These are phyloP conservation scores for Gonioctena quinquepunctata DNA, from an alignment of 1,140 invertebrate genomes.

Conservation along the genomic window DNA sequence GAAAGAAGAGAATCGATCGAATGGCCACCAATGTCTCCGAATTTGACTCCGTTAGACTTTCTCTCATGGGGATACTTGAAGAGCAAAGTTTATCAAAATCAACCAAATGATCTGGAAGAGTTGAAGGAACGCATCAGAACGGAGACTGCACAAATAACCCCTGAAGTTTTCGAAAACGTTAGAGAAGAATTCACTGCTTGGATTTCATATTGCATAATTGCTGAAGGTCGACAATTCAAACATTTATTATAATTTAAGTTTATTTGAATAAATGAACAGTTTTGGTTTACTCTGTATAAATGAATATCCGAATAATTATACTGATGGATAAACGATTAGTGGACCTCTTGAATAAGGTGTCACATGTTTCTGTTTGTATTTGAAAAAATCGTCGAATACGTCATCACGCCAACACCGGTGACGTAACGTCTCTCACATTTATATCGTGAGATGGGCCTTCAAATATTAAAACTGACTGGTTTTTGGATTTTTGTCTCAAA, in stretches of 20 bases:
- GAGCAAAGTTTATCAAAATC: neutral
- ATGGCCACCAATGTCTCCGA: neutral
- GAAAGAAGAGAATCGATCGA: too few species aligned
- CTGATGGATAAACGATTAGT: too few species aligned
- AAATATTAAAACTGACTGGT: too few species aligned
- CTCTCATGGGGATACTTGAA: neutral
- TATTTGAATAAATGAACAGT: neutral
- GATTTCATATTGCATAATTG: neutral
- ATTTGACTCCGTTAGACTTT: neutral
- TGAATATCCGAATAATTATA: too few species aligned
- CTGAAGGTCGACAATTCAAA: neutral
- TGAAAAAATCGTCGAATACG: neutral
- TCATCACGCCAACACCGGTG: neutral
- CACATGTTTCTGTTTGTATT: neutral
- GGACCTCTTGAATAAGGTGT: neutral
- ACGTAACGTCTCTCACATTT: too few species aligned
- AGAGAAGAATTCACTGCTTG: neutral
- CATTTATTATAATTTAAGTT: neutral
- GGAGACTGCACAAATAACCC: conserved; percentile 1
- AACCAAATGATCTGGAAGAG: too few species aligned
- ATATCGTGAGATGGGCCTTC: too few species aligned
- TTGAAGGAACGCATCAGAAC: too few species aligned
- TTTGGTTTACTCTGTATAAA: neutral
- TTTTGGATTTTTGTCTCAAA: too few species aligned
- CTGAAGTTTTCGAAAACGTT: neutral